A percentile compares a stretch with the other conserved stretches of the same genome.
These are phyloP conservation scores for Clitarchus hookeri DNA, from an alignment of 2,888 invertebrate species.

Conservation along the genomic window DNA sequence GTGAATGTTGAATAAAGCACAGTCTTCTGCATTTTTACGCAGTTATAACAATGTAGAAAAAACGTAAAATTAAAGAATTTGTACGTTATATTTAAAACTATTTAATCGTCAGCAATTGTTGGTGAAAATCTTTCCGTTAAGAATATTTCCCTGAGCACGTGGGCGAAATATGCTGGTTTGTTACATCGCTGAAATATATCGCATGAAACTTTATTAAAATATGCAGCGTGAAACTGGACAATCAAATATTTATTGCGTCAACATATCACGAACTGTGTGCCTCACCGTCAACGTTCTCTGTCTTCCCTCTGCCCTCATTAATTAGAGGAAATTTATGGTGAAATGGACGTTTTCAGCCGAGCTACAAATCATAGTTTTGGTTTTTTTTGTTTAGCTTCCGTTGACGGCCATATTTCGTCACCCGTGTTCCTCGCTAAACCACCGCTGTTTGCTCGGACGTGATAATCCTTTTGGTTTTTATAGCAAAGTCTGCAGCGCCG, in stretches of 20 bases:
- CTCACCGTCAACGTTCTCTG: not conserved
- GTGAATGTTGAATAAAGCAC: too few relatives aligned
- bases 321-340: not conserved
- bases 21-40: too few relatives aligned
- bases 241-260: not conserved
- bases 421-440: not conserved
- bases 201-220: not conserved
- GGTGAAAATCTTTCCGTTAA: too few relatives aligned
- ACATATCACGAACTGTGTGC: not conserved
- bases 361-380: not conserved
- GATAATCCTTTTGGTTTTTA: not conserved
- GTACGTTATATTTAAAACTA: too few relatives aligned
- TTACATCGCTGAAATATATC: not conserved
- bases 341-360: not conserved
- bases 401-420: constrained; percentile 10
- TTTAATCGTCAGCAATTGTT: too few relatives aligned
- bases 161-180: not conserved
- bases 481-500: not conserved
- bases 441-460: not conserved
- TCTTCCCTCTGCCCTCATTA: not conserved
- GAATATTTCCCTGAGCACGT: too few relatives aligned
- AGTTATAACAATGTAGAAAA: too few relatives aligned
- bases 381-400: not conserved
- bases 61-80: too few relatives aligned
- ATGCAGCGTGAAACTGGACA: not conserved